A percentile compares a stretch with the other conserved stretches of the same genome.
Conservation (phyloP, 2,113 vertebrate species). For the Coptodon rendalli region DNA sequence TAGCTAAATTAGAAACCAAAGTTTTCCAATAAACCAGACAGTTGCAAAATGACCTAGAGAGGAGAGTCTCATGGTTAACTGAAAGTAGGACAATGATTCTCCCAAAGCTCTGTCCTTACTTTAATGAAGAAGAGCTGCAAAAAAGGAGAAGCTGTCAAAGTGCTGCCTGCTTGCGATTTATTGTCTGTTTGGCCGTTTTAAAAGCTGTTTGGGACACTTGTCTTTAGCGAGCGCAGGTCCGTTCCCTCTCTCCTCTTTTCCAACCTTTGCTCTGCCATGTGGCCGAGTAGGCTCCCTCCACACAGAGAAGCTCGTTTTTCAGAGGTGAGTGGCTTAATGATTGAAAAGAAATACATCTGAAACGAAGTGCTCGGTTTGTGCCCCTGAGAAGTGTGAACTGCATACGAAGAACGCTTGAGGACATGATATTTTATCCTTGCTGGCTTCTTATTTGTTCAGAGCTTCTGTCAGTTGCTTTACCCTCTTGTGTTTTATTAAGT, state of each 20-base stretch:
- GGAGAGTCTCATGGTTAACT: conserved; percentile 44
- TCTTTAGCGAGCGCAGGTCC: background rate
- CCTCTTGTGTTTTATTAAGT: background rate
- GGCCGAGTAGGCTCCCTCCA: conserved; percentile 12
- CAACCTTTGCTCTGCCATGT: conserved; percentile 56
- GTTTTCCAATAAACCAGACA: conserved; percentile 23
- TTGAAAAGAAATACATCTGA: conserved; percentile 35
- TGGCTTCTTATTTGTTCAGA: background rate
- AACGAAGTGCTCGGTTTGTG: conserved; percentile 5
- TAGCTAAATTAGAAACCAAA: conserved; percentile 20
- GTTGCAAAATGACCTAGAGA: conserved; percentile 35
- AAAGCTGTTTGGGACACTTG: conserved; percentile 19
- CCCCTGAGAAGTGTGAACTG: background rate
- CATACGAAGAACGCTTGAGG: background rate
- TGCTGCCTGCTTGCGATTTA: conserved; percentile 33
- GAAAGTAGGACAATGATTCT: conserved; percentile 44
- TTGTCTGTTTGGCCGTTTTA: conserved; percentile 26
- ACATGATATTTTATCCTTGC: background rate
- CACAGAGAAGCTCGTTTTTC: conserved; percentile 12
- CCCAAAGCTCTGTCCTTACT: conserved; percentile 37
- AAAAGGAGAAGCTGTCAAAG: conserved; percentile 27
- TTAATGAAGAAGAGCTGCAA: conserved; percentile 22
- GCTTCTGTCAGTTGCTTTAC: background rate
- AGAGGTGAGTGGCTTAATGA: conserved; percentile 59
- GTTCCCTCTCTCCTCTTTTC: conserved; percentile 18